Evolutionary conservation across 2,888 invertebrate genomes (phyloP), one percentile per base, ranked within the genome.

Genomic region (Spodoptera littoralis): DNA sequence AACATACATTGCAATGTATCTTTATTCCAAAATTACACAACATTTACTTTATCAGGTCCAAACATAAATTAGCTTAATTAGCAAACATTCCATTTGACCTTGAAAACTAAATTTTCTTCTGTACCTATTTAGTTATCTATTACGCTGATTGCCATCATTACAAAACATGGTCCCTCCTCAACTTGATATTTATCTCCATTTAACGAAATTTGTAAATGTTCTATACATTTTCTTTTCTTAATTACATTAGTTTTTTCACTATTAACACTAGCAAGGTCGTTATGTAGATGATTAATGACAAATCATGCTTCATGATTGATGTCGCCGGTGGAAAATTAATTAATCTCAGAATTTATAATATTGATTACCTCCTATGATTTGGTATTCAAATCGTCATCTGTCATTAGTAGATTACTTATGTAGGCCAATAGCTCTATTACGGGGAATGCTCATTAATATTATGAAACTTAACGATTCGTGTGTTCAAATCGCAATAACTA

Each of bases 131-230:
- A 65, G 48, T 59, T 78, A 75, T 76, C 66, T 56, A 18, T 55
- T 47, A 46, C 22, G 12, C 44, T 76, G 80, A 79, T 65, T 68
- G 11, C 77, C 48, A 48, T 63, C 73, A 65, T 73, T 76, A 79
- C 52, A 27, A 3, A 4, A 27, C 27, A 58, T 18, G 56, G 51
- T 42, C 60, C 50, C 43, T 60, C 41, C 46, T 52, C 50, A 48
- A 57, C 8, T 6, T 63, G 44, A 59, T 52, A 48, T 71, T 63
- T 60, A 65, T 66, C 60, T 63, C 8, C 48, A 36, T 47, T 59
- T 58, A 60, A 60, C 56, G 48, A 48, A 47, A 22, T 60, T 55
- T 43, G 0, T 27, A 27, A 47, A 66, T 54, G 27, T 51, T 13
- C 3, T 56, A 2, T 46, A 9, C n/a, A 44, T 54, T 58, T 57